Evolutionary conservation across 2,113 vertebrate genomes (phyloP), one percentile per base, ranked within the genome.

Genomic region (Tenebrosternarchus preto): DNA sequence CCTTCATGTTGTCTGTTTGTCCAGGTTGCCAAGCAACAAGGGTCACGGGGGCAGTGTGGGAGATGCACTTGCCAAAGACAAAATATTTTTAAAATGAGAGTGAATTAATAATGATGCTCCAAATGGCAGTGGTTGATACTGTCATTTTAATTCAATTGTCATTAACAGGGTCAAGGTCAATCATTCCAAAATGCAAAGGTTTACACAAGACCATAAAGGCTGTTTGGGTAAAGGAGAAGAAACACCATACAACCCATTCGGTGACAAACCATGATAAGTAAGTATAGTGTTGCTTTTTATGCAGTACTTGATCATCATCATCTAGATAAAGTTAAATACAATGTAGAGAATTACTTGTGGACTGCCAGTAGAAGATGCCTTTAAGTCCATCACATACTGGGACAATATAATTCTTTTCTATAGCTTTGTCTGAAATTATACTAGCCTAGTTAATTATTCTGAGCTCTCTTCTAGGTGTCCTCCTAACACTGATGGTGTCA

Each of bases 401-500:
- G 22, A 20, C 33, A 25, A 20, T 50, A 17, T n/a, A 39, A 7
- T 2, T 1, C 33, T 61, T 2, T 76, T 17, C 25, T 63, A n/a
- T 50, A 59, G 19, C 36, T 43, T 16, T 27, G 50, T 31, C 24
- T 66, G 39, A 66, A 66, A 73, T 67, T 24, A 76, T 64, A n/a
- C 61, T 50, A 24, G 31, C 22, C 59, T 39, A 80, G 70, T 5
- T 9, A n/a, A 66, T 22, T 15, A 60, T 29, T 27, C 15, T 56
- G 11, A 36, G 71, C 60, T 61, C 73, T 59, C 84, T 87, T 68
- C 59, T 56, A 96, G 94, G 88, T 84, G 39, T 88, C 72, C 66
- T 85, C 80, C 80, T 92, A 77, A 33, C 90, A 50, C 81, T 92
- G 77, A 85, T 91, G 83, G 77, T 91, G 77, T 87, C 85, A 73